Evolutionary conservation across 2,797 vertebrate species (phyloP).

Genomic region (Jordanella pulchra): DNA sequence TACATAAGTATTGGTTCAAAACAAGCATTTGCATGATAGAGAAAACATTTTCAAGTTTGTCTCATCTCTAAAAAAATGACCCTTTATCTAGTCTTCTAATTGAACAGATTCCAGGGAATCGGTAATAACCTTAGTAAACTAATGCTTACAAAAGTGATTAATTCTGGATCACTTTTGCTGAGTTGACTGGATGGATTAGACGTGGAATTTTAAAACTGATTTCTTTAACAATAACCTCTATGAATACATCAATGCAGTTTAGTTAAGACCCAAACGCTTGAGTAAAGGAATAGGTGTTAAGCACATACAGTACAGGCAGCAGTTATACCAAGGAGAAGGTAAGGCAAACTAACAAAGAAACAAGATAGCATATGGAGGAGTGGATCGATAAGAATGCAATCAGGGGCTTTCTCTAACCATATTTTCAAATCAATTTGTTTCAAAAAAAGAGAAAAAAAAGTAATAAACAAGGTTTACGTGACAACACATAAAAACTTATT

Average conservation of each 20-base stretch:
- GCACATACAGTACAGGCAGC: slow-evolving; percentile 15
- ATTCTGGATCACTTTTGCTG: background rate
- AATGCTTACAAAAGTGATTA: background rate
- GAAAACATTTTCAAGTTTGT: background rate
- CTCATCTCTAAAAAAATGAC: background rate
- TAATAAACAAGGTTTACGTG: slow-evolving; percentile 9
- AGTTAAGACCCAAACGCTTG: slow-evolving; percentile 5
- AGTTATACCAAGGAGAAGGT: slow-evolving; percentile 13
- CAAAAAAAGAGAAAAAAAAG: slow-evolving; percentile 17
- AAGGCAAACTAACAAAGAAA: slow-evolving; percentile 12
- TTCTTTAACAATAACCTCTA: slow-evolving; percentile 17
- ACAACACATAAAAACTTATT: slow-evolving; percentile 19
- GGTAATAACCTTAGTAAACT: background rate
- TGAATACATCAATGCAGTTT: slow-evolving; percentile 13
- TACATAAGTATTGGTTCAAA: slow-evolving; percentile 1
- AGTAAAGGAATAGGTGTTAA: slow-evolving; percentile 20
- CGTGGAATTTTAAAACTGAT: background rate
- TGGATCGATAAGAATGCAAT: slow-evolving; percentile 57
- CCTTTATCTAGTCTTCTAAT: background rate
- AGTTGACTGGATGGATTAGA: slow-evolving; percentile 14
- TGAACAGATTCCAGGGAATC: too few relatives aligned
- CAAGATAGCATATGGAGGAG: slow-evolving; percentile 18
- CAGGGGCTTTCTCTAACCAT: slow-evolving; percentile 28
- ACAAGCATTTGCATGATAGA: background rate
- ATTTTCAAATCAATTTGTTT: slow-evolving; percentile 42